Base-by-base conservation (phyloP, 2,797 vertebrate species). In the Intellagama lesueurii region DNA sequence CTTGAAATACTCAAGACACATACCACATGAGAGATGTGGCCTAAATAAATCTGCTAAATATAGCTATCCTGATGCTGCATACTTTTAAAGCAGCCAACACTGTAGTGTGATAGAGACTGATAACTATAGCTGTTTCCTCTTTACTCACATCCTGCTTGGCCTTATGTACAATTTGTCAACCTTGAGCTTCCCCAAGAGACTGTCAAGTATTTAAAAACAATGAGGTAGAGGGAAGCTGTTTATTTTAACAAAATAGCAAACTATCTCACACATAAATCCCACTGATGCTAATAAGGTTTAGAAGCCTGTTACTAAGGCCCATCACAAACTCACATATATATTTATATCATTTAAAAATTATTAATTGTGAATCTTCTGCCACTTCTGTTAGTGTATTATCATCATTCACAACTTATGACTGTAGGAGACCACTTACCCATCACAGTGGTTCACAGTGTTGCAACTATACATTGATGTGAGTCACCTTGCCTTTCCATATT, bases 71-170 rank as follows among this genome's bases (percentile, higher is more conserved):
- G 66, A 89, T 88, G 87, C 49, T 80, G 30, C 2, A 82, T 35
- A 72, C 92, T 95, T 93, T 92, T 93, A 77, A 95, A 93, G 93
- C 92, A 89, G 93, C 90, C 88, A 88, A 93, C 91, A 95, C 90
- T 1, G 85, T 85, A 69, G 83, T 89, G 86, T 91, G 94, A 95
- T 89, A 88, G 93, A 85, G 95, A 92, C 95, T 88, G 87, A 93
- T 93, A 22, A 78, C 56, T 93, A 83, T 93, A 94, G 95, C 93
- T 88, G 92, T 92, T 97, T 97, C 97, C 97, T 97, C 91, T 97
- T 90, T 96, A 96, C 92, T 97, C 97, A 97, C 47, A 95, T 97
- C 97, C 97, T 96, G 95, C 93, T 89, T 91, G 3, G 87, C 47
- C 28, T 80, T 66, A 79, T 1, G 6, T 75, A 90, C 88, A 93